Evolutionary conservation across 2,113 vertebrate genomes (phyloP).

Genomic region (Xenopus borealis): DNA sequence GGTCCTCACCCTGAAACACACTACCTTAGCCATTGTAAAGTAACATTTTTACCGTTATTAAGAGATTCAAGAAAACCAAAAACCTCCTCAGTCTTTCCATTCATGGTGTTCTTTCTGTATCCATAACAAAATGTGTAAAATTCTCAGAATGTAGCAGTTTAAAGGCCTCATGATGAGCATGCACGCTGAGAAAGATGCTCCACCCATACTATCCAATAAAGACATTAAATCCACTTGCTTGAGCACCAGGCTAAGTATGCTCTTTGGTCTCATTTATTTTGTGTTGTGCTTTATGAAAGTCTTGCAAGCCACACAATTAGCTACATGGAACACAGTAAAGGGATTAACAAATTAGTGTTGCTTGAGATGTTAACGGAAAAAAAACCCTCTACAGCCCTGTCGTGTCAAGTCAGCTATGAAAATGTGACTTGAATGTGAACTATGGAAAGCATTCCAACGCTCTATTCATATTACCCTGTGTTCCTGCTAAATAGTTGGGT

Average conservation of each 20-base stretch:
- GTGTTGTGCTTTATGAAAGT: too few species aligned
- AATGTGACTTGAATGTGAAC: conserved; percentile 3
- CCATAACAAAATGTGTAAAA: not conserved
- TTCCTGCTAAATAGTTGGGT: not conserved
- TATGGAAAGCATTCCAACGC: not conserved
- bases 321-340: not conserved
- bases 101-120: not conserved
- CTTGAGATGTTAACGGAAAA: not conserved
- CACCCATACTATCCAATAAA: not conserved
- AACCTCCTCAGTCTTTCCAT: not conserved
- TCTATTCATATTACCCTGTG: not conserved
- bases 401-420: conserved; percentile 21
- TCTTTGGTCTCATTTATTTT: too few species aligned
- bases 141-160: not conserved
- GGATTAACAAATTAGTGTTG: conserved; percentile 6
- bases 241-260: too few species aligned
- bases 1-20: too few species aligned
- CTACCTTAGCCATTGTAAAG: too few species aligned
- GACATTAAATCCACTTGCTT: too few species aligned
- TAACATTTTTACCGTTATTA: too few species aligned
- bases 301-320: not conserved
- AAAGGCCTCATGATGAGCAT: not conserved
- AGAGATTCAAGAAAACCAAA: too few species aligned
- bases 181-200: not conserved
- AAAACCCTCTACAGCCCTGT: not conserved